phyloP scores from a whole-genome alignment of 2,888 invertebrate genomes.

The Meteorus cinctellus region DNA sequence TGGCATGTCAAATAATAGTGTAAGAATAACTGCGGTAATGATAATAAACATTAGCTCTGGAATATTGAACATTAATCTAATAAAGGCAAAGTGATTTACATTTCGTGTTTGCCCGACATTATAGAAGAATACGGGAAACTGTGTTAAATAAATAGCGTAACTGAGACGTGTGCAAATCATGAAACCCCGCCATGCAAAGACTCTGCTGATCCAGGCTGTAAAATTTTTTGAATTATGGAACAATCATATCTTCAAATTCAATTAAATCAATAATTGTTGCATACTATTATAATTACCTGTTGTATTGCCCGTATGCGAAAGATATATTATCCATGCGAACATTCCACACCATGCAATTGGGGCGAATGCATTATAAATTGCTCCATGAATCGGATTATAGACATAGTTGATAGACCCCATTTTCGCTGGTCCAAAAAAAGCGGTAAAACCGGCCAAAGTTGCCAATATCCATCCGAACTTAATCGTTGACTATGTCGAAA shows the following conservation, averaged over 20 bases:
- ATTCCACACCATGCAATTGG: conserved; percentile 82
- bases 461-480: conserved; percentile 77
- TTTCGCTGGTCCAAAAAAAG: conserved; percentile 78
- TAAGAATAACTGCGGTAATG: conserved; percentile 76
- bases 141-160: conserved; percentile 81
- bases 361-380: conserved; percentile 81
- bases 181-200: conserved; percentile 79
- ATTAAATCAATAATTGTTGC: conserved; percentile 69
- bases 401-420: conserved; percentile 79
- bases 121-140: conserved; percentile 83
- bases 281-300: conserved; percentile 57
- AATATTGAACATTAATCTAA: conserved; percentile 77
- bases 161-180: conserved; percentile 81
- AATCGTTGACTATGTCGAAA: conserved; percentile 71
- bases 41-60: conserved; percentile 78
- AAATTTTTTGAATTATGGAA: conserved; percentile 48
- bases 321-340: conserved; percentile 81
- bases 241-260: conserved; percentile 32
- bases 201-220: conserved; percentile 75
- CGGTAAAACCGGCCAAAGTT: conserved; percentile 74
- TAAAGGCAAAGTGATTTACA: conserved; percentile 77
- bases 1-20: conserved; percentile 80
- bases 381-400: conserved; percentile 79
- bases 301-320: conserved; percentile 78
- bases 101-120: conserved; percentile 79